A percentile compares a stretch with the other conserved stretches of the same genome.
phyloP scores from a whole-genome alignment of 2,113 vertebrate species.

The Holacanthus passer region DNA sequence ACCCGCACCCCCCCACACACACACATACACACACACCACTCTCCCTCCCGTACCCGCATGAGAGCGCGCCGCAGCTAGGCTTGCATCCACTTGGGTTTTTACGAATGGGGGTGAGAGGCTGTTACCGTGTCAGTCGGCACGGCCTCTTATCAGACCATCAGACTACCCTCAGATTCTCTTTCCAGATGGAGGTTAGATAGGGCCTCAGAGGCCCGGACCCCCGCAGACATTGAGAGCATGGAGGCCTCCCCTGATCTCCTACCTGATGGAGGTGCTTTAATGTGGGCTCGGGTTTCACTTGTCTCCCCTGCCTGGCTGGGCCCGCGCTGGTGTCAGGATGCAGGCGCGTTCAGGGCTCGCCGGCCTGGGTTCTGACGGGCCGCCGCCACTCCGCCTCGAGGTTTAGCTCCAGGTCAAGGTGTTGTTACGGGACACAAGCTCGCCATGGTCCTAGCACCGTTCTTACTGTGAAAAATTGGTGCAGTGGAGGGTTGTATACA shows the following conservation, averaged over 20 bases:
- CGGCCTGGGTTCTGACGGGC: slow-evolving; percentile 49
- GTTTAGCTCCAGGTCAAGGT: slow-evolving; percentile 67
- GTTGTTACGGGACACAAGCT: slow-evolving; percentile 53
- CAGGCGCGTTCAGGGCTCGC: slow-evolving; percentile 62
- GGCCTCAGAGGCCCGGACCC: slow-evolving; percentile 77
- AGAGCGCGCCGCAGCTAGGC: slow-evolving; percentile 45
- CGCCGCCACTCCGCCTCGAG: slow-evolving; percentile 35
- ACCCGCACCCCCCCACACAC: slow-evolving; percentile 14
- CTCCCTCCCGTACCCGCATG: slow-evolving; percentile 64
- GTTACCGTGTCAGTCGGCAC: slow-evolving; percentile 80
- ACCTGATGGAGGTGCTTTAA: slow-evolving; percentile 83
- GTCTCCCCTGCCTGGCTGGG: slow-evolving; percentile 76
- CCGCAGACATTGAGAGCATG: slow-evolving; percentile 82
- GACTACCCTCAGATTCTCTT: slow-evolving; percentile 85
- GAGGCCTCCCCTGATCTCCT: slow-evolving; percentile 81
- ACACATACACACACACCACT: slow-evolving; percentile 11
- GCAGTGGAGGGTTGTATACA: slow-evolving; percentile 35
- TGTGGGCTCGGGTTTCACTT: slow-evolving; percentile 82
- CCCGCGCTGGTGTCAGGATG: slow-evolving; percentile 72
- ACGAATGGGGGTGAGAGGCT: slow-evolving; percentile 74
- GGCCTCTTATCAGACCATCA: slow-evolving; percentile 83
- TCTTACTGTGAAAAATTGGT: slow-evolving; percentile 44
- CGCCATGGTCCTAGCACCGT: slow-evolving; percentile 3
- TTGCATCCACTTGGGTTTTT: slow-evolving; percentile 62
- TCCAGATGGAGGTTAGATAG: slow-evolving; percentile 87